Evolutionary conservation across 2,113 vertebrate species (phyloP).

Genomic region (Halcyon malimbica): DNA sequence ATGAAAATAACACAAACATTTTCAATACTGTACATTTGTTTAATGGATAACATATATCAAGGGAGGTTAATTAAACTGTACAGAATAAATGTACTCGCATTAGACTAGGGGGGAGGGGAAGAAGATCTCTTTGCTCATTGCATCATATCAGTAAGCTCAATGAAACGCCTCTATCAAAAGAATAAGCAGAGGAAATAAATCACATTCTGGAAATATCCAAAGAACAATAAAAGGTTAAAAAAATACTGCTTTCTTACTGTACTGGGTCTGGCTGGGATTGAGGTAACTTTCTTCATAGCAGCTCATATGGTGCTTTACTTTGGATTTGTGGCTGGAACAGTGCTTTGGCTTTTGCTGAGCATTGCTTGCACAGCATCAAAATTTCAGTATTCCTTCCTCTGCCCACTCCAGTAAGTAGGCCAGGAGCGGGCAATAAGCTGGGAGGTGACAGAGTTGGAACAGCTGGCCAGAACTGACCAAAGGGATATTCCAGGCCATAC

Average conservation of each 20-base stretch:
- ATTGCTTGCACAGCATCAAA: not conserved
- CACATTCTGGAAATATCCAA: not conserved
- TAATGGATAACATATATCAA: not conserved
- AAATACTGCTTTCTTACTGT: not conserved
- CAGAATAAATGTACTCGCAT: not conserved
- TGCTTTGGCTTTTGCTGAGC: not conserved
- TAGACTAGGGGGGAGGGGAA: not conserved
- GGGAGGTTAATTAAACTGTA: not conserved
- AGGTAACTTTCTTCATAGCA: not conserved
- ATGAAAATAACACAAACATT: not conserved
- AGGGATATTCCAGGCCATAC: not conserved
- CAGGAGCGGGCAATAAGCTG: not conserved
- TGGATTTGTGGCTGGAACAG: not conserved
- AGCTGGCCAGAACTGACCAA: not conserved
- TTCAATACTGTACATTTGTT: constrained; percentile 21
- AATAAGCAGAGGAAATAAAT: not conserved
- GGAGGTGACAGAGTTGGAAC: not conserved
- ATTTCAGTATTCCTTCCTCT: not conserved
- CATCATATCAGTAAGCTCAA: not conserved
- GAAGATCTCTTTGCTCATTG: not conserved
- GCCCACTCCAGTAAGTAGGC: not conserved
- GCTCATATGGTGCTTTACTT: accelerated
- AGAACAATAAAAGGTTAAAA: not conserved
- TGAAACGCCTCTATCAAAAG: not conserved
- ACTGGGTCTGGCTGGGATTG: not conserved